Conservation (phyloP, 1,140 invertebrate genomes). For the Lordiphosa stackelbergi region DNA sequence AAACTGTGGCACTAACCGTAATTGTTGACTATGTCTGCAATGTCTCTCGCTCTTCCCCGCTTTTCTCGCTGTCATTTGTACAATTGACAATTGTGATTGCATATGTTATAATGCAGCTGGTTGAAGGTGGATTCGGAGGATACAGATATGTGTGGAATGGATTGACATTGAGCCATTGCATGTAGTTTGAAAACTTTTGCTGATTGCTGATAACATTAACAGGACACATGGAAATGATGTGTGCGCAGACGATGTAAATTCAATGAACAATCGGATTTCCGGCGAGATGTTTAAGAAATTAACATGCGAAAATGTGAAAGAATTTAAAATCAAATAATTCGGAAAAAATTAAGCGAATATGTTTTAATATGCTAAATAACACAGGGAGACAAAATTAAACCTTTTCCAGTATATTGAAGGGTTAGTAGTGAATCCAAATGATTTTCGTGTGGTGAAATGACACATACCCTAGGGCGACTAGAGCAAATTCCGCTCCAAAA, state of each 20-base stretch:
- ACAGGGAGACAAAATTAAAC: no score
- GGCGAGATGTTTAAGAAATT: background rate
- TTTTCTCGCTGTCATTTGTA: slow-evolving; percentile 56
- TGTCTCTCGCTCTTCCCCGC: slow-evolving; percentile 9
- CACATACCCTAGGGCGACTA: no score
- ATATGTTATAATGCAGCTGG: slow-evolving; percentile 63
- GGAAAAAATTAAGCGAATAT: no score
- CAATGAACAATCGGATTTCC: slow-evolving; percentile 17
- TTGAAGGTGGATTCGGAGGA: slow-evolving; percentile 5
- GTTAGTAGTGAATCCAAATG: no score
- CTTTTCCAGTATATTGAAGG: no score
- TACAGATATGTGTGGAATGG: background rate
- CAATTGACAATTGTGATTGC: slow-evolving; percentile 72
- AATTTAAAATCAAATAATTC: no score
- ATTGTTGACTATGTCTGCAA: slow-evolving; percentile 61
- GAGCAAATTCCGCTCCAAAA: no score
- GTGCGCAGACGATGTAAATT: slow-evolving; percentile 4
- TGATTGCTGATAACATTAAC: slow-evolving; percentile 53
- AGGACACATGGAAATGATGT: slow-evolving; percentile 28
- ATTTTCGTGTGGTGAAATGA: no score
- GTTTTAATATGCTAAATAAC: no score
- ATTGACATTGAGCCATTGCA: slow-evolving; percentile 48
- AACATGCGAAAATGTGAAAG: background rate
- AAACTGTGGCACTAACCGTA: slow-evolving; percentile 71
- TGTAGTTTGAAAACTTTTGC: slow-evolving; percentile 32